Evolutionary conservation across 2,113 vertebrate species (phyloP).

Genomic region (Hydropotes inermis): DNA sequence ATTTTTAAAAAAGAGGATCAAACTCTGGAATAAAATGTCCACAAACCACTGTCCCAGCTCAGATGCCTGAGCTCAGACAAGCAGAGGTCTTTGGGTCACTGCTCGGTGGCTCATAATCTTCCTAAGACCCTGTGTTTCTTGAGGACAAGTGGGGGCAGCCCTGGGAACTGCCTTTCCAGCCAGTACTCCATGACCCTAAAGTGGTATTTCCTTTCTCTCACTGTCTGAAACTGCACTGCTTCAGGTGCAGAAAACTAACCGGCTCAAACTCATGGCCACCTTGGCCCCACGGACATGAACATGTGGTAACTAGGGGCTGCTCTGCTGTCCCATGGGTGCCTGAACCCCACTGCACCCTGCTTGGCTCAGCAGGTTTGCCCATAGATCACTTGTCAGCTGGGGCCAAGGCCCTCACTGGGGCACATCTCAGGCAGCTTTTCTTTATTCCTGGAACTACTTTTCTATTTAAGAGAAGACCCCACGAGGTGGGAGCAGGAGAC

Average conservation of each 20-base stretch:
- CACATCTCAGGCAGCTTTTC: background rate
- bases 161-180: background rate
- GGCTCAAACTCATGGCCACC: background rate
- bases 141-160: background rate
- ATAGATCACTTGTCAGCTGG: too few species aligned
- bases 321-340: background rate
- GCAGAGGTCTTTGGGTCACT: background rate
- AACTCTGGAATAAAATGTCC: background rate
- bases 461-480: background rate
- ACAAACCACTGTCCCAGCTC: background rate
- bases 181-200: background rate
- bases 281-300: background rate
- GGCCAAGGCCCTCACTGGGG: fast-evolving
- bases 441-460: background rate
- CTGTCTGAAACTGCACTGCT: background rate
- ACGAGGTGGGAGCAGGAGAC: fast-evolving
- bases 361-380: background rate
- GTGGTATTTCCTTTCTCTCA: too few species aligned
- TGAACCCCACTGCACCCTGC: background rate
- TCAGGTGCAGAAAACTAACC: background rate
- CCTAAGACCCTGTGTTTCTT: background rate
- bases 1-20: background rate
- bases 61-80: background rate
- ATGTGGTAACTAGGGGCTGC: background rate
- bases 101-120: background rate